Base-by-base conservation (phyloP, 35 echinoderm and acorn worm species). In the Apostichopus parvimensis region DNA sequence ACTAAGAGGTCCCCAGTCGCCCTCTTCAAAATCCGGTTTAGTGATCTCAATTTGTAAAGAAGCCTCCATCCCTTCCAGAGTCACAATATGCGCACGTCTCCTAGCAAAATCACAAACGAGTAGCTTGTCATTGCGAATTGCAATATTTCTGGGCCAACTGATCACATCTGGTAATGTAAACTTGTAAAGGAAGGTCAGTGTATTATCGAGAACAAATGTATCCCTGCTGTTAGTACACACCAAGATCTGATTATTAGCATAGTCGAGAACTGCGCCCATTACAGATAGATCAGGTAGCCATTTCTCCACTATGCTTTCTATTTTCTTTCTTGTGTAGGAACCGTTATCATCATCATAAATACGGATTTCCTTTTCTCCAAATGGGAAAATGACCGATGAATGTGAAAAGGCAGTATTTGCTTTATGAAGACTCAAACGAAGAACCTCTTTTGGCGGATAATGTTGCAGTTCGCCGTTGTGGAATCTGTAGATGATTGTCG, bases 151-250 rank as follows among this genome's bases (percentile, higher is more conserved):
- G n/a, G 68, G 61, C 60, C 68, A 72, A 24, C 8, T 23, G 4
- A 88, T 34, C 7, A 23, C 23, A 8, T 88, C 25, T 72, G 86
- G 45, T 9, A 88, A 22, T 21, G 60, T 28, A 15, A 88, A 64
- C 10, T 8, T 10, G 15, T 54, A 64, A n/a, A 68, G 2, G 68
- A 23, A 88, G 11, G 53, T 88, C 28, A 72, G 9, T 20, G 75
- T 15, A 34, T 88, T 64, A 72, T 88, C 45, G 14, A 73, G 60
- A 66, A 88, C 62, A 73, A 15, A 72, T 64, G 72, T 23, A 68
- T 88, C 28, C 54, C 64, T 88, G 68, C 68, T 68, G 34, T 72
- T 18, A n/a, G 54, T 54, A 25, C 52, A 60, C 62, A 88, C 64
- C 25, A 88, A 34, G 17, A 88, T 88, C 13, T 88, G 52, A 5